These are phyloP conservation scores for Pelmatolapia mariae DNA, from an alignment of 2,113 vertebrate species.

Conservation along the genomic window DNA sequence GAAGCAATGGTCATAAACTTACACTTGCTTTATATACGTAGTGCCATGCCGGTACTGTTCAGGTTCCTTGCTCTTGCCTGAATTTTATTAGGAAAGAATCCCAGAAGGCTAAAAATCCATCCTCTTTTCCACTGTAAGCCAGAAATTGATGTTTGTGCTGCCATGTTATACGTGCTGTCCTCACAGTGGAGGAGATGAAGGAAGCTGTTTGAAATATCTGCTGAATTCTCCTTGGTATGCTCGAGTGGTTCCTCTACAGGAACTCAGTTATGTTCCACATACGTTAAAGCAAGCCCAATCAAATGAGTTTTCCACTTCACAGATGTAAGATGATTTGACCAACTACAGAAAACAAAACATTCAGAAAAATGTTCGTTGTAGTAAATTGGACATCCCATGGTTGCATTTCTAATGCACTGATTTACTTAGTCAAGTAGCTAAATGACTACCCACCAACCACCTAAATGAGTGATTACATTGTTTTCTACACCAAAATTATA, in stretches of 20 bases:
- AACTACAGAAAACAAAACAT: not conserved
- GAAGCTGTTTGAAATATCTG: constrained; percentile 40
- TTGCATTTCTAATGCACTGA: not conserved
- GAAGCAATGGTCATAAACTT: constrained; percentile 37
- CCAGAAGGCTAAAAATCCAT: constrained; percentile 54
- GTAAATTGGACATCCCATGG: not conserved
- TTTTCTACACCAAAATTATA: not conserved
- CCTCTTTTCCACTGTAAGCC: constrained; percentile 49
- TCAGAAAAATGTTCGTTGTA: not conserved
- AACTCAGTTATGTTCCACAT: constrained; percentile 38
- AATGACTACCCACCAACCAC: not conserved
- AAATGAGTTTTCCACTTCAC: not conserved
- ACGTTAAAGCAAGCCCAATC: constrained; percentile 8
- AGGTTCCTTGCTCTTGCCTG: constrained; percentile 24
- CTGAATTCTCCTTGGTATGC: constrained; percentile 43
- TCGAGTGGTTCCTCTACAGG: constrained; percentile 19
- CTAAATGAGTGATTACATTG: not conserved
- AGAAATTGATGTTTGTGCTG: constrained; percentile 60
- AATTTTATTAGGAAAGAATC: constrained; percentile 49
- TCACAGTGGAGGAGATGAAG: constrained; percentile 44
- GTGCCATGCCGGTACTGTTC: not conserved
- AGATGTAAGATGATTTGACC: constrained; percentile 1
- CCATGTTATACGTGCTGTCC: constrained; percentile 52
- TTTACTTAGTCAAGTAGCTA: not conserved
- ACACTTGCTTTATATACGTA: constrained; percentile 29